Evolutionary conservation across 2,888 invertebrate genomes (phyloP).

Genomic region (Adineta ricciae): DNA sequence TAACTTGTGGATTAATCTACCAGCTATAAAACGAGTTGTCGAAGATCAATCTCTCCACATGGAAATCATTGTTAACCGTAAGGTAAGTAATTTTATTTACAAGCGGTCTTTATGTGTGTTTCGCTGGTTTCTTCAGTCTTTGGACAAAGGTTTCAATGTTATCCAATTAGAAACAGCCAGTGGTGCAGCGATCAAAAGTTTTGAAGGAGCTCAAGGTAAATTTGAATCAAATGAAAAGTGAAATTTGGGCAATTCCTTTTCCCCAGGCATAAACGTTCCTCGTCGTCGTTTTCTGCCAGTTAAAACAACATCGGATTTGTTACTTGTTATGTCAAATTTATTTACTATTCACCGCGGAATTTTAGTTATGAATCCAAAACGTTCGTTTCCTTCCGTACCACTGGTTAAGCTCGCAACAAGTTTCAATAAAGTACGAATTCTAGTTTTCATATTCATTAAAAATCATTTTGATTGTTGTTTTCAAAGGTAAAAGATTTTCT

Average conservation of each 20-base stretch:
- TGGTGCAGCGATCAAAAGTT: slow-evolving; percentile 96
- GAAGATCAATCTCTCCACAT: slow-evolving; percentile 72
- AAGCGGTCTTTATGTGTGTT: too few relatives aligned
- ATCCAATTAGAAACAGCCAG: slow-evolving; percentile 96
- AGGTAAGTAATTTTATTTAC: slow-evolving; percentile 50
- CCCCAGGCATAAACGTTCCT: slow-evolving; percentile 75
- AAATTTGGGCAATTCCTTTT: neutral
- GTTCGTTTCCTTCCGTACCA: slow-evolving; percentile 93
- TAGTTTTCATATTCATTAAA: too few relatives aligned
- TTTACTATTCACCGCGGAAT: slow-evolving; percentile 76
- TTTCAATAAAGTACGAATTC: slow-evolving; percentile 66
- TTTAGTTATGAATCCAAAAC: slow-evolving; percentile 79
- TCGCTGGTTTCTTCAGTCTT: slow-evolving; percentile 16
- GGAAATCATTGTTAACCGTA: slow-evolving; percentile 95
- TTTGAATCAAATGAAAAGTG: slow-evolving; percentile 52
- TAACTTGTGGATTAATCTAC: slow-evolving; percentile 88
- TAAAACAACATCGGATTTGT: slow-evolving; percentile 90
- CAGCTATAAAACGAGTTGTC: slow-evolving; percentile 75
- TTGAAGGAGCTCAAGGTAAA: slow-evolving; percentile 63
- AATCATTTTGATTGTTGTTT: neutral
- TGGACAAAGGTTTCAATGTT: slow-evolving; percentile 81
- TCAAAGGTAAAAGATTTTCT: slow-evolving; percentile 77
- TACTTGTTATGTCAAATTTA: slow-evolving; percentile 94
- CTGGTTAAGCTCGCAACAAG: slow-evolving; percentile 89
- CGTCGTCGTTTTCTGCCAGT: slow-evolving; percentile 92